Base-by-base conservation (phyloP, 1,140 invertebrate species). In the Bombus waltoni region DNA sequence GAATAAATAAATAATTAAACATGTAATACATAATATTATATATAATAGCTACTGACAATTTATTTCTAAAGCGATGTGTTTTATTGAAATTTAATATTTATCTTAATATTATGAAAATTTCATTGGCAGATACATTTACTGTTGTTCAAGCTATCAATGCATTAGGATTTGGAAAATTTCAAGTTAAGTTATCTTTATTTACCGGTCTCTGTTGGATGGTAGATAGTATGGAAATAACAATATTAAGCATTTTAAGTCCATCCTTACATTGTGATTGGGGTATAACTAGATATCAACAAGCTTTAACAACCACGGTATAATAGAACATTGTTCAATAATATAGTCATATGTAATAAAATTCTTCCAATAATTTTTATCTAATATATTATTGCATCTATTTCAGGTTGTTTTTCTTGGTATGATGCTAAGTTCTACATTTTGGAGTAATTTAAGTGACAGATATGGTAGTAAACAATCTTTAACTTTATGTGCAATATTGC, bases 181-280 rank as follows among this genome's bases (percentile, higher is more conserved):
- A 99, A 97, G 97, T 99, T 0, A 98, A 99, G 92, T 93, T 98
- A 35, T 98, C 98, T 2, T 95, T 98, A 32, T 97, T 98, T 91
- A 98, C 98, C 57, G 98, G 98, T 2, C 95, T 98, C 9, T 98
- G 98, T 93, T 98, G 98, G 98, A 99, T 99, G 98, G 98, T 98
- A 47, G 99, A 99, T 95, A 98, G 98, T 66, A 99, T 99, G 98
- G 99, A 99, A 96, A 99, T 99, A 98, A 99, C 99, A 93, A 99
- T 99, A 92, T 95, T 99, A 13, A 98, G 98, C 90, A 99, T 99
- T 88, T 94, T 99, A 28, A 98, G 98, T 72, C 98, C 98, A 72
- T 98, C 98, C 1, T 95, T 99, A 35, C 98, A 98, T 93, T 99
- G 98, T 95, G 97, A 98, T 94, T 99, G 98, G 98, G 97, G 97